A percentile compares a stretch with the other conserved stretches of the same genome.
phyloP scores from a whole-genome alignment of 2,888 invertebrate genomes.

The Cheilosia vulpina region DNA sequence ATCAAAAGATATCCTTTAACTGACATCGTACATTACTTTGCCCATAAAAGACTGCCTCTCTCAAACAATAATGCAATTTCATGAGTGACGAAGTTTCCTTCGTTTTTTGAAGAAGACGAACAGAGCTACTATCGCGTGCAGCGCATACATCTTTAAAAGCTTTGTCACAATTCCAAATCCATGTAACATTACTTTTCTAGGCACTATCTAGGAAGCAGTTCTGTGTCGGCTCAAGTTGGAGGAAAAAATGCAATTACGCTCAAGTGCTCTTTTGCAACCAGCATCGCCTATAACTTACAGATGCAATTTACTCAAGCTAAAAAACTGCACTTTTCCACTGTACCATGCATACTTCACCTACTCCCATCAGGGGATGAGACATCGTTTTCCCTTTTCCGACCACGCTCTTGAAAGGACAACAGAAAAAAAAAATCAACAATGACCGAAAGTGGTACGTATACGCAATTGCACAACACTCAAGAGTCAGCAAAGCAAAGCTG shows the following conservation, averaged over 20 bases:
- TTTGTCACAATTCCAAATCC: too few species aligned
- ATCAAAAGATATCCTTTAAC: too few species aligned
- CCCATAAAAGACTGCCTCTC: too few species aligned
- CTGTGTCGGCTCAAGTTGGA: not conserved
- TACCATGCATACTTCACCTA: not conserved
- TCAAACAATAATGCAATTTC: too few species aligned
- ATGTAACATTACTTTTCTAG: too few species aligned
- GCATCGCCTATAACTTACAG: slow-evolving; percentile 3
- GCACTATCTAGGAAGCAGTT: too few species aligned
- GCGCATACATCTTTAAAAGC: too few species aligned
- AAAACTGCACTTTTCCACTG: slow-evolving; percentile 44
- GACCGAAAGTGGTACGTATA: slow-evolving; percentile 12
- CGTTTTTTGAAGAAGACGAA: too few species aligned
- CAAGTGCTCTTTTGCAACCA: slow-evolving; percentile 14
- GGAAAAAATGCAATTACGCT: slow-evolving; percentile 31
- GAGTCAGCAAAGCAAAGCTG: slow-evolving; percentile 52
- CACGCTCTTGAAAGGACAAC: not conserved
- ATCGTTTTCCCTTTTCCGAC: not conserved
- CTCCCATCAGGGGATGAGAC: not conserved
- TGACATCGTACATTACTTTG: too few species aligned
- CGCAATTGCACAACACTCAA: slow-evolving; percentile 60
- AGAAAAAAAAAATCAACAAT: slow-evolving; percentile 45
- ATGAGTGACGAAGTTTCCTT: too few species aligned
- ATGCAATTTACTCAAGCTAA: slow-evolving; percentile 16
- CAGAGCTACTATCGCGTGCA: too few species aligned